phyloP scores from a whole-genome alignment of 2,888 invertebrate species.

The Fragum sueziense region DNA sequence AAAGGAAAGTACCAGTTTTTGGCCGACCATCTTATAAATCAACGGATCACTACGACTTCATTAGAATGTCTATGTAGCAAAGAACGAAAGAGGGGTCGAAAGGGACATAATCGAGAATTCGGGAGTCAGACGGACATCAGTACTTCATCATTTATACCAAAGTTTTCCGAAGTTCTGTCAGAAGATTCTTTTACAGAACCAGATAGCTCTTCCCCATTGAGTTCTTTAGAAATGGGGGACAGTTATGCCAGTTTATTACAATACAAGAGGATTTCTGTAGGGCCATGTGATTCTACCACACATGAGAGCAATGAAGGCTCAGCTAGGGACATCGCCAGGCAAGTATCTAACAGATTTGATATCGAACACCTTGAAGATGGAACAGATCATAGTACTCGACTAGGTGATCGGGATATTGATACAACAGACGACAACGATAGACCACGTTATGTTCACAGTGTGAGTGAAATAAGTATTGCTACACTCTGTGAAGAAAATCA shows the following conservation, averaged over 20 bases:
- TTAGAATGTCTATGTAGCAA: neutral
- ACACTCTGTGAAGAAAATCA: neutral
- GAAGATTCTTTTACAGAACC: neutral
- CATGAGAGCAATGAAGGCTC: neutral
- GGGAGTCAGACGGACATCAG: slow-evolving; percentile 10
- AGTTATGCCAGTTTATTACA: neutral
- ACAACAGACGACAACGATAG: neutral
- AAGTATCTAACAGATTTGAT: neutral
- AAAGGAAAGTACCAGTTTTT: slow-evolving; percentile 7
- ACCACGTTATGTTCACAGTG: neutral
- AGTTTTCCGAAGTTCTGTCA: neutral
- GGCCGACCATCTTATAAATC: neutral
- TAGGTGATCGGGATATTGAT: neutral
- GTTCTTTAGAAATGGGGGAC: neutral
- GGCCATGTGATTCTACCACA: neutral
- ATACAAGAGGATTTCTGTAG: neutral
- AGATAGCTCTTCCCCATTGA: neutral
- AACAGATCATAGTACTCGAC: neutral
- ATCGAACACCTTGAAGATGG: too few species aligned
- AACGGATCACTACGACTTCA: neutral
- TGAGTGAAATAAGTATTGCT: neutral
- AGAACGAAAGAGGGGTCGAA: neutral
- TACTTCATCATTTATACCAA: neutral
- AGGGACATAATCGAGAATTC: neutral
- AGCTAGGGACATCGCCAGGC: neutral